phyloP scores from a whole-genome alignment of 1,140 invertebrate genomes.

The Hyles vespertilio region DNA sequence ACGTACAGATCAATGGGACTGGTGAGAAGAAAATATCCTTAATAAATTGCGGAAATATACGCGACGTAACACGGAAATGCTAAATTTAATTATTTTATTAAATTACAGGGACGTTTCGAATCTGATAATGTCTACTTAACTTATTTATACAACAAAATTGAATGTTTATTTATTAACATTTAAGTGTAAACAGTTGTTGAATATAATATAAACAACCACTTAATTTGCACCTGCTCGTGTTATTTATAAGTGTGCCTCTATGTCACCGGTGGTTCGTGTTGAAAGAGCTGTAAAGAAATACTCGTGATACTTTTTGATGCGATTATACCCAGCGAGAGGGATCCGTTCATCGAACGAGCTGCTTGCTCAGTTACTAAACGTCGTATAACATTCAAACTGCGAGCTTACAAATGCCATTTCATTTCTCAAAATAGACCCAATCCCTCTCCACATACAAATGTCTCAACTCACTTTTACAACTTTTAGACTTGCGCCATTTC shows the following conservation, averaged over 20 bases:
- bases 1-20: slow-evolving; percentile 25
- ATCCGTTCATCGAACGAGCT: slow-evolving; percentile 63
- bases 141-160: too few relatives aligned
- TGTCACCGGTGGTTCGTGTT: too few relatives aligned
- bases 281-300: slow-evolving; percentile 2
- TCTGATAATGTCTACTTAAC: too few relatives aligned
- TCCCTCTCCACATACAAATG: slow-evolving; percentile 21
- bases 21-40: slow-evolving; percentile 25
- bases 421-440: slow-evolving; percentile 21
- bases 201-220: too few relatives aligned
- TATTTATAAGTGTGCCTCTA: too few relatives aligned
- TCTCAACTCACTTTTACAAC: slow-evolving; percentile 26
- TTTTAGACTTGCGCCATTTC: slow-evolving; percentile 33
- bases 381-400: slow-evolving; percentile 29
- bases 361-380: slow-evolving; percentile 33
- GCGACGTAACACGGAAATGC: too few relatives aligned
- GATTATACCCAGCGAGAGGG: slow-evolving; percentile 61
- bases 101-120: too few relatives aligned
- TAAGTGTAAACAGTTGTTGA: too few relatives aligned
- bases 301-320: slow-evolving; percentile 42
- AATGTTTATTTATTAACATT: too few relatives aligned
- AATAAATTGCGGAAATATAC: too few relatives aligned
- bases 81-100: too few relatives aligned
- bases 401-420: slow-evolving; percentile 27
- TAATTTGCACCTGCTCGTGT: too few relatives aligned